Evolutionary conservation across 2,888 invertebrate species (phyloP), one percentile per base, ranked within the genome.

Genomic region (Drosophila emarginata): DNA sequence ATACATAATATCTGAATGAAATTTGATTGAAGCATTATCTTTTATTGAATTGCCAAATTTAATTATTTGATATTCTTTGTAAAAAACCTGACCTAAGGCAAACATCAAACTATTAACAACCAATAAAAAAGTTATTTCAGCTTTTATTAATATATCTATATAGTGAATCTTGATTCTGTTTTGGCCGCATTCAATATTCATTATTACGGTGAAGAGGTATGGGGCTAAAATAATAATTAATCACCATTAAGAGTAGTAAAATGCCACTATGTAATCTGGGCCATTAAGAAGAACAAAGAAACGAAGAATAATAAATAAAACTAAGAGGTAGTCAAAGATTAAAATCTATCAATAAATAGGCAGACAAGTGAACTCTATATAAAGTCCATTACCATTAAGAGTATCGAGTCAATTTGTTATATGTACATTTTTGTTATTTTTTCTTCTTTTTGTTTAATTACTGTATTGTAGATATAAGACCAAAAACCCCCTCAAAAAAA

Each of bases 211-310:
- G 56, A 67, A 56, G 32, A 62, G 63, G 71, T 64, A 67, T 63
- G 53, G 67, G 72, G 60, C n/a, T 67, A 37, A 67, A 70, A 70
- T 80, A 56, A 59, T 61, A 68, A 73, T 79, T 75, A 82, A 87
- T 78, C 66, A 53, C 67, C 58, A 50, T 67, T n/a, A 59, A 57
- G 26, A n/a, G 56, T 53, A 26, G 32, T 52, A 32, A 66, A 40
- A 67, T 63, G 62, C 7, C 45, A 45, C 45, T 45, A 45, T 18
- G 1, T 45, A 45, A 45, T 45, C 45, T 45, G 45, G 60, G 11
- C 15, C 39, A 69, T 64, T 72, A 53, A 61, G 59, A 53, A 61
- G 56, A 57, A 56, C 53, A 52, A 70, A 63, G 64, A 67, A 57
- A 65, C 58, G 66, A 45, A 54, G 70, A 71, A 71, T 67, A 71